phyloP scores from a whole-genome alignment of 2,113 vertebrate genomes.

The Macaca nemestrina region DNA sequence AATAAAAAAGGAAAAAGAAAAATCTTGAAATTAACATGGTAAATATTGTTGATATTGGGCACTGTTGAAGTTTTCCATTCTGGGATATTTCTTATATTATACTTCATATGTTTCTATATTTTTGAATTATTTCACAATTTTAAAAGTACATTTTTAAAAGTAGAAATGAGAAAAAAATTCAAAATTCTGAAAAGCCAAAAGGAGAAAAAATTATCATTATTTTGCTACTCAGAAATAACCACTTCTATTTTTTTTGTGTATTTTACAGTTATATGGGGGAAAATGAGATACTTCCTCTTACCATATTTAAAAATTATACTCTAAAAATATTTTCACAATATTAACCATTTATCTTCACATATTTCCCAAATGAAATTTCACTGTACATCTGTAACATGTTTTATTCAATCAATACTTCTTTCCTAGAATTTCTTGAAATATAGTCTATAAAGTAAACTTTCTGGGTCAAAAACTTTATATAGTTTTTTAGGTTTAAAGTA shows the following conservation, averaged over 20 bases:
- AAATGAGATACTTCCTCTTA: neutral
- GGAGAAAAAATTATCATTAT: neutral
- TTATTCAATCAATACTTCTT: slow-evolving; percentile 7
- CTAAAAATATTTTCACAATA: neutral
- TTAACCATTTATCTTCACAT: neutral
- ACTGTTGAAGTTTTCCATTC: neutral
- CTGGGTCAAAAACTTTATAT: neutral
- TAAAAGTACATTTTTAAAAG: neutral
- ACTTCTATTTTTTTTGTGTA: neutral
- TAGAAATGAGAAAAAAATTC: neutral
- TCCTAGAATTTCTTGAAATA: neutral
- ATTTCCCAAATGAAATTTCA: neutral
- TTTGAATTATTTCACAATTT: neutral
- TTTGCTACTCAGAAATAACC: neutral
- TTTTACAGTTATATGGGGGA: neutral
- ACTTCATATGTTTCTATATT: neutral
- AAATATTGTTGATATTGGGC: neutral
- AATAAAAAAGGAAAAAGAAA: too few relatives aligned
- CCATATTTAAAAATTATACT: neutral
- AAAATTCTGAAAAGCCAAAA: neutral
- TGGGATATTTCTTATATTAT: neutral
- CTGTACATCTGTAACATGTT: neutral
- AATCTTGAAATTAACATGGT: neutral
- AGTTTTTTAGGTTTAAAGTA: neutral
- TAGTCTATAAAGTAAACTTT: neutral